Evolutionary conservation across 2,888 invertebrate species (phyloP).

Genomic region (Netelia melanura): DNA sequence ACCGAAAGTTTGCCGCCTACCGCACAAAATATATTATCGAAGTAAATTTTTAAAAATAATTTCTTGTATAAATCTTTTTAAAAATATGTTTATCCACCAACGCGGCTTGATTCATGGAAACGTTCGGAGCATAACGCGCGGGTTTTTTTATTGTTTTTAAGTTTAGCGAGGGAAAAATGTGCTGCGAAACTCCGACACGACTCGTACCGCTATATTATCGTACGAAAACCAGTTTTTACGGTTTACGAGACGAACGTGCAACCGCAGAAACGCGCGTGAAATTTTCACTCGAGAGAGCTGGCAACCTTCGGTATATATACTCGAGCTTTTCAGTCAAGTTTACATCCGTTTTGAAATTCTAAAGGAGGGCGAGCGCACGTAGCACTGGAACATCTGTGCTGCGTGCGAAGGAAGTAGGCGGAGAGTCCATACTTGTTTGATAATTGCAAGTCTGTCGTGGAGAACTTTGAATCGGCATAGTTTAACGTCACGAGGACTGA

Average conservation of each 20-base stretch:
- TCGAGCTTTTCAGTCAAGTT: slow-evolving; percentile 7
- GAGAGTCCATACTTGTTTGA: slow-evolving; percentile 19
- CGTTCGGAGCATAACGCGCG: not conserved
- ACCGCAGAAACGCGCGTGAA: not conserved
- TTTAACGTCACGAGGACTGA: not conserved
- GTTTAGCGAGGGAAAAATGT: not conserved
- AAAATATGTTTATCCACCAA: too few relatives aligned
- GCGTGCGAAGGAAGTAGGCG: not conserved
- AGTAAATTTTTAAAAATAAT: too few relatives aligned
- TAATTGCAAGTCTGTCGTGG: slow-evolving; percentile 17
- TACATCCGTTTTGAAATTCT: slow-evolving; percentile 36
- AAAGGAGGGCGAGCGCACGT: slow-evolving; percentile 1
- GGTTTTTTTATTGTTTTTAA: not conserved
- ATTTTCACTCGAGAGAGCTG: slow-evolving; percentile 8
- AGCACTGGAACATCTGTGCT: slow-evolving; percentile 32
- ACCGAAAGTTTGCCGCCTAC: not conserved
- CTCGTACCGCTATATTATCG: not conserved
- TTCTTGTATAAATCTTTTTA: too few relatives aligned
- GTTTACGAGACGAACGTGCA: too few relatives aligned
- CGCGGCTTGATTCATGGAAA: too few relatives aligned
- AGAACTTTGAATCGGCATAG: slow-evolving; percentile 19
- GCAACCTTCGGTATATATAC: slow-evolving; percentile 1
- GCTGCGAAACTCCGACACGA: not conserved
- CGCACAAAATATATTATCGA: not conserved
- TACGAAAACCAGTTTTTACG: not conserved